Conservation (phyloP, 2,797 vertebrate species). For the Paedocypris micromegethes region DNA sequence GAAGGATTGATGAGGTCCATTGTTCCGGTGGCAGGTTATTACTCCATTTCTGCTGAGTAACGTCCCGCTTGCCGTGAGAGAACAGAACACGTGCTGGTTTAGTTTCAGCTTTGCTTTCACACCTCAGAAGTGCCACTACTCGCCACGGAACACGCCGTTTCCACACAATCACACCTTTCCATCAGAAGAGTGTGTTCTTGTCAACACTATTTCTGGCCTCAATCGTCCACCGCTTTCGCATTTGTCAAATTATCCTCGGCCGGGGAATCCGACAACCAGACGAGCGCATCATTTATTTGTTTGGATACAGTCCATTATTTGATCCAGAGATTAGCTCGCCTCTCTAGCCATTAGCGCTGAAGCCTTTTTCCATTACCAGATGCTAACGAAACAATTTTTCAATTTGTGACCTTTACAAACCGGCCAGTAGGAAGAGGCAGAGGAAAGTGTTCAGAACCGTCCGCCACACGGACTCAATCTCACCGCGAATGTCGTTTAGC, state of each 20-base stretch:
- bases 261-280: conserved; percentile 24
- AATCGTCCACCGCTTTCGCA: conserved; percentile 30
- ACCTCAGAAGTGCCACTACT: too few species aligned
- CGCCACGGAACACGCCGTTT: too few species aligned
- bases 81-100: too few species aligned
- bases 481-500: too few species aligned
- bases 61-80: too few species aligned
- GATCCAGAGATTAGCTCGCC: conserved; percentile 47
- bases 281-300: conserved; percentile 49
- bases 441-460: conserved; percentile 29
- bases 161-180: conserved; percentile 51
- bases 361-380: conserved; percentile 45
- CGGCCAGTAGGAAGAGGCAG: conserved; percentile 22
- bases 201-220: conserved; percentile 29
- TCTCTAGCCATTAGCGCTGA: conserved; percentile 42
- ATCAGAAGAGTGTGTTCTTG: conserved; percentile 42
- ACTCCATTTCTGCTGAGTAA: too few species aligned
- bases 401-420: conserved; percentile 45
- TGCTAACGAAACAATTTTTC: conserved; percentile 49
- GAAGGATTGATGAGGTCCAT: too few species aligned
- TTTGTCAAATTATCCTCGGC: conserved; percentile 31
- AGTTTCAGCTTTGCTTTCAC: too few species aligned
- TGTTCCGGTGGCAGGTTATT: too few species aligned
- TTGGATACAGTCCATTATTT: conserved; percentile 45
- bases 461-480: too few species aligned